Conservation (phyloP, 2,888 invertebrate species). For the Brenthis ino region DNA sequence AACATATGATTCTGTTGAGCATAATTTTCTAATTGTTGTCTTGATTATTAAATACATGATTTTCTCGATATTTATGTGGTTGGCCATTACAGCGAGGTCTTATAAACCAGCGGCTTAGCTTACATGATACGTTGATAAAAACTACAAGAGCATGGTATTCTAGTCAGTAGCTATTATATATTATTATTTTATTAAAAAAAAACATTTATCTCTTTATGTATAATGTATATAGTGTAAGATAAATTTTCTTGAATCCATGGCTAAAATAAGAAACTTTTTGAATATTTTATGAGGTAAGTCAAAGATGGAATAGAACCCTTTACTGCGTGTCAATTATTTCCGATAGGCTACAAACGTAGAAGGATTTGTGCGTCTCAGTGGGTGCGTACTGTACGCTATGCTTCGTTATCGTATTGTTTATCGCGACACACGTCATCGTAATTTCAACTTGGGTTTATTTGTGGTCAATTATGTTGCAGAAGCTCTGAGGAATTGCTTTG, state of each 20-base stretch:
- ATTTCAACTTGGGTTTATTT: constrained; percentile 15
- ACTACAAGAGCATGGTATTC: too few relatives aligned
- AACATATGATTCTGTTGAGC: too few relatives aligned
- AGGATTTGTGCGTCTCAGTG: constrained; percentile 67
- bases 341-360: constrained; percentile 31
- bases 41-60: too few relatives aligned
- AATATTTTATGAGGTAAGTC: not conserved
- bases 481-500: not conserved
- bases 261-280: not conserved
- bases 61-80: too few relatives aligned
- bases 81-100: too few relatives aligned
- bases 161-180: too few relatives aligned
- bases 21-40: too few relatives aligned
- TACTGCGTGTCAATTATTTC: constrained; percentile 17
- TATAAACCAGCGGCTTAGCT: too few relatives aligned
- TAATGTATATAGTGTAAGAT: not conserved
- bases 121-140: too few relatives aligned
- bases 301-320: constrained; percentile 12
- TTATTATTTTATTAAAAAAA: too few relatives aligned
- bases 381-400: constrained; percentile 65
- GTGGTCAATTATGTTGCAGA: constrained; percentile 19
- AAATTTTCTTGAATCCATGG: not conserved
- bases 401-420: constrained; percentile 76
- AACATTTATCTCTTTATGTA: too few relatives aligned
- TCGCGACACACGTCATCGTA: constrained; percentile 41